A percentile compares a stretch with the other conserved stretches of the same genome.
phyloP scores from a whole-genome alignment of 2,888 invertebrate species.

The Spisula solida region DNA sequence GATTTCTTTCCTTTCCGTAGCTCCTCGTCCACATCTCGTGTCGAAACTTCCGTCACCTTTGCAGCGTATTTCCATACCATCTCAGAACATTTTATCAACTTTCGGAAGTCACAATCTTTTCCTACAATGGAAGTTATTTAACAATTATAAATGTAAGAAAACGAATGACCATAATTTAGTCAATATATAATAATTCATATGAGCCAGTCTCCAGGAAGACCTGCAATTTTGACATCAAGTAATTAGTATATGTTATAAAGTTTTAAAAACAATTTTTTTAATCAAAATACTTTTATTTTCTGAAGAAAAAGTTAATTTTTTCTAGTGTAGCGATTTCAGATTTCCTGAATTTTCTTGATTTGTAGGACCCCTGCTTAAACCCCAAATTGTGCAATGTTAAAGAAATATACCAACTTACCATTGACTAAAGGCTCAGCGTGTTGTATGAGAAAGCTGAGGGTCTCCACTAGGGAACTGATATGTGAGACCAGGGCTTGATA shows the following conservation, averaged over 20 bases:
- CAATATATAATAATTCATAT: too few relatives aligned
- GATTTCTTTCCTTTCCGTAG: conserved; percentile 21
- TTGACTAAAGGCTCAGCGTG: conserved; percentile 74
- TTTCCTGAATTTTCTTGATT: too few relatives aligned
- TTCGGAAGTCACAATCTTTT: conserved; percentile 71
- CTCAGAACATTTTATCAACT: conserved; percentile 78
- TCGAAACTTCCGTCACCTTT: conserved; percentile 70
- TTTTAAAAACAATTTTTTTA: too few relatives aligned
- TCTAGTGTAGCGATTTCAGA: too few relatives aligned
- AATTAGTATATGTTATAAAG: too few relatives aligned
- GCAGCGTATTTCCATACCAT: conserved; percentile 77
- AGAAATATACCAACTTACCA: conserved; percentile 70
- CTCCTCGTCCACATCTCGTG: conserved; percentile 45
- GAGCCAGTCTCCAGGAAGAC: background rate
- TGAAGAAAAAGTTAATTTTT: too few relatives aligned
- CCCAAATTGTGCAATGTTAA: too few relatives aligned
- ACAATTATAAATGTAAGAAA: background rate
- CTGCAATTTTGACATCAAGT: too few relatives aligned
- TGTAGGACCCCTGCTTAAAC: too few relatives aligned
- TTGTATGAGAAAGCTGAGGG: conserved; percentile 74
- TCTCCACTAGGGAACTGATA: conserved; percentile 78
- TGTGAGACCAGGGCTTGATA: conserved; percentile 77
- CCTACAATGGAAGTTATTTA: conserved; percentile 61
- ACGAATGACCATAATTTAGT: background rate
- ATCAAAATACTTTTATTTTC: too few relatives aligned